phyloP scores from a whole-genome alignment of 2,888 invertebrate genomes.

The Lithophane leautieri region DNA sequence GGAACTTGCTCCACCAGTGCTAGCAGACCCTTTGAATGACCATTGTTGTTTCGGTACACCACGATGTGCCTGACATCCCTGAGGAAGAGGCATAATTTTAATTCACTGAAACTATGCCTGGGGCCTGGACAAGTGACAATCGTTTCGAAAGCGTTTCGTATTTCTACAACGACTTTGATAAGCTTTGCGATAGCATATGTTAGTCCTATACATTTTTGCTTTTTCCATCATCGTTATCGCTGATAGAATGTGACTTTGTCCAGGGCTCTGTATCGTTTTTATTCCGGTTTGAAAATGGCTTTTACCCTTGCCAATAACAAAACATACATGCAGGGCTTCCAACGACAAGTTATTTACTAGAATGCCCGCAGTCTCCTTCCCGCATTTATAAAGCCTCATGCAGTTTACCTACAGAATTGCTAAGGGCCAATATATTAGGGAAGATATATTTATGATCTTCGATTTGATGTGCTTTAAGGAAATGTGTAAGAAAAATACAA shows the following conservation, averaged over 20 bases:
- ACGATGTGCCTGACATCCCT: slow-evolving; percentile 84
- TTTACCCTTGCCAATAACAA: slow-evolving; percentile 18
- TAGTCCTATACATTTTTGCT: no score
- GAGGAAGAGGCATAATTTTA: slow-evolving; percentile 32
- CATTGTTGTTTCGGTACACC: slow-evolving; percentile 79
- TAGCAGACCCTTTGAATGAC: slow-evolving; percentile 84
- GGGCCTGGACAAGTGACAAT: no score
- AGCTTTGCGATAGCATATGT: no score
- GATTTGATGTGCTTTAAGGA: not conserved
- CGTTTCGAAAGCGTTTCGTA: no score
- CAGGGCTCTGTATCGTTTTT: not conserved
- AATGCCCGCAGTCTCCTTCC: slow-evolving; percentile 5
- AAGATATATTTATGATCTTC: not conserved
- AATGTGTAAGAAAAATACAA: not conserved
- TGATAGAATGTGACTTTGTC: no score
- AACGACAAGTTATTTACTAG: slow-evolving; percentile 29
- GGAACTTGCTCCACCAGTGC: slow-evolving; percentile 95
- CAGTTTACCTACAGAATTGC: slow-evolving; percentile 21
- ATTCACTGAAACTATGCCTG: not conserved
- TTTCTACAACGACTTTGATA: no score
- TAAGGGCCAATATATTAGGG: slow-evolving; percentile 6
- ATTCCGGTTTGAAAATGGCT: slow-evolving; percentile 9
- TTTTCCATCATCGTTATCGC: no score
- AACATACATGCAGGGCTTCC: slow-evolving; percentile 29
- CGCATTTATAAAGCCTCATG: slow-evolving; percentile 5